Evolutionary conservation across 2,888 invertebrate species (phyloP).

Genomic region (Volucella bombylans): DNA sequence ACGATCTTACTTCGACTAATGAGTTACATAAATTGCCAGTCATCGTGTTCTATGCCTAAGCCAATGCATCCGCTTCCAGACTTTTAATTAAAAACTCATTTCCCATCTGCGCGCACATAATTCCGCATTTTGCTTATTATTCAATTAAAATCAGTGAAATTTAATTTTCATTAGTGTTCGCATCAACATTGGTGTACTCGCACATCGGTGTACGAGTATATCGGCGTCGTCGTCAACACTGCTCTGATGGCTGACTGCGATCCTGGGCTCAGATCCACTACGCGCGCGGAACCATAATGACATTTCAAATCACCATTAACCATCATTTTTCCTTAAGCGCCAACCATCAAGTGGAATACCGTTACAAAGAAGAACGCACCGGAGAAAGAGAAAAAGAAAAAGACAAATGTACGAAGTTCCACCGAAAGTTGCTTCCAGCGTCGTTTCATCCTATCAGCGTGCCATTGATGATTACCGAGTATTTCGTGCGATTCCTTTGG

Average conservation of each 20-base stretch:
- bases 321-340: slow-evolving; percentile 60
- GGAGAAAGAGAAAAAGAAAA: background rate
- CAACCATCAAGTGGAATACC: slow-evolving; percentile 31
- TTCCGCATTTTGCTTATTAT: slow-evolving; percentile 53
- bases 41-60: background rate
- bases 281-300: slow-evolving; percentile 50
- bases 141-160: slow-evolving; percentile 68
- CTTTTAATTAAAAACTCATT: slow-evolving; percentile 65
- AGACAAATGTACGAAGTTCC: slow-evolving; percentile 25
- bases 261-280: background rate
- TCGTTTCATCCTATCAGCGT: background rate
- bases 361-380: background rate
- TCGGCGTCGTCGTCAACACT: no score
- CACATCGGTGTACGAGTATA: background rate
- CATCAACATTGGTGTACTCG: slow-evolving; percentile 26
- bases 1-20: slow-evolving; percentile 16
- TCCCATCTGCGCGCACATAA: slow-evolving; percentile 48
- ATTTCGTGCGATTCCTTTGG: slow-evolving; percentile 50
- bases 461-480: slow-evolving; percentile 33
- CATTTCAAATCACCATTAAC: slow-evolving; percentile 73
- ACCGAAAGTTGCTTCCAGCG: slow-evolving; percentile 8
- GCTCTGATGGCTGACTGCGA: background rate
- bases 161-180: slow-evolving; percentile 66
- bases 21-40: slow-evolving; percentile 27
- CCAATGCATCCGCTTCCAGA: slow-evolving; percentile 14